Conservation (phyloP, 2,888 invertebrate species). For the Rhagonycha lutea region DNA sequence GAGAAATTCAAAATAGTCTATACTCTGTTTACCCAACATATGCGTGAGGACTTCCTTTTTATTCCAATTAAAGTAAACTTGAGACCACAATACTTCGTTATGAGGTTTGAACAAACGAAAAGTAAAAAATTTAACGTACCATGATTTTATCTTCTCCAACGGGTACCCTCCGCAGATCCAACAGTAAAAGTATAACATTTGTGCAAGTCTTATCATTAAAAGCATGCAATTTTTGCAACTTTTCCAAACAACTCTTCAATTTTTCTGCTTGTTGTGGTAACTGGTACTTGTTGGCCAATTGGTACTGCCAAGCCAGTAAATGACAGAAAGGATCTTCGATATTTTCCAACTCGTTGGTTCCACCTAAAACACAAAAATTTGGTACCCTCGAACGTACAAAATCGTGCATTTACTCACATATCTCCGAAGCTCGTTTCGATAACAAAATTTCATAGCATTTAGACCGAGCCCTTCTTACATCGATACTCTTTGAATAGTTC, state of each 20-base stretch:
- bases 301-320: constrained; percentile 47
- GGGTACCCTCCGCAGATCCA: constrained; percentile 30
- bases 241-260: constrained; percentile 38
- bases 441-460: constrained; percentile 47
- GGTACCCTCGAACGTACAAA: neutral
- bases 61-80: too few species aligned
- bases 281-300: constrained; percentile 42
- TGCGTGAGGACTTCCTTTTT: too few species aligned
- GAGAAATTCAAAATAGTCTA: too few species aligned
- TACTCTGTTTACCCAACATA: too few species aligned
- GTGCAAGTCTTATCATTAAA: constrained; percentile 21
- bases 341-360: constrained; percentile 36
- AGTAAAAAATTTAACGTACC: constrained; percentile 1
- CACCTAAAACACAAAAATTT: constrained; percentile 20
- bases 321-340: constrained; percentile 45
- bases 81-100: too few species aligned
- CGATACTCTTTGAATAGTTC: neutral
- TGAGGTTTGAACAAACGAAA: neutral
- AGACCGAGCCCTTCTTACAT: constrained; percentile 41
- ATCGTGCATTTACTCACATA: neutral
- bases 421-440: constrained; percentile 12
- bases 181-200: constrained; percentile 30
- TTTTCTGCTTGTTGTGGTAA: constrained; percentile 41
- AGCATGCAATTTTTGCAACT: constrained; percentile 29
- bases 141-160: constrained; percentile 17